Conservation (phyloP, 2,888 invertebrate genomes). For the Ichneumoninae sp. region DNA sequence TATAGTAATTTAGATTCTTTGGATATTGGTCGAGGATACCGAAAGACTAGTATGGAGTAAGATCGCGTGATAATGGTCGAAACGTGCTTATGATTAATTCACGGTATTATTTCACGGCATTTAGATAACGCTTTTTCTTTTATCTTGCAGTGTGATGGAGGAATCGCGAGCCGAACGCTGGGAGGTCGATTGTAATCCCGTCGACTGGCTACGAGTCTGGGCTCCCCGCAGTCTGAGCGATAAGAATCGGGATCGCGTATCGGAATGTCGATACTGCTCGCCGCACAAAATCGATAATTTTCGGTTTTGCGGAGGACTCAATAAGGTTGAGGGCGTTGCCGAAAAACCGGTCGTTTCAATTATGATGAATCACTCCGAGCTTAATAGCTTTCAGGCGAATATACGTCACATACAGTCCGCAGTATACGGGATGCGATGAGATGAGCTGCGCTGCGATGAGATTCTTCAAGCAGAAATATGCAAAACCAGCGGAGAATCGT, state of each 20-base stretch:
- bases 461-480: not conserved
- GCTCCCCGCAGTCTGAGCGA: slow-evolving; percentile 65
- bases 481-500: slow-evolving; percentile 4
- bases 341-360: slow-evolving; percentile 70
- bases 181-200: slow-evolving; percentile 54
- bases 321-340: slow-evolving; percentile 71
- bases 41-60: slow-evolving; percentile 20
- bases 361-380: slow-evolving; percentile 37
- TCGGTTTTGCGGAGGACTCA: slow-evolving; percentile 73
- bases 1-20: slow-evolving; percentile 18
- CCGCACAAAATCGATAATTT: slow-evolving; percentile 79
- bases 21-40: slow-evolving; percentile 3
- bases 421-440: not conserved
- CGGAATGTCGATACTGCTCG: slow-evolving; percentile 70
- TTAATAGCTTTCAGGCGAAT: slow-evolving; percentile 7
- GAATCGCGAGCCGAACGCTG: slow-evolving; percentile 43
- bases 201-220: slow-evolving; percentile 67
- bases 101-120: slow-evolving; percentile 47
- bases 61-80: slow-evolving; percentile 72
- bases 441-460: not conserved
- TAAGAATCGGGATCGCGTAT: slow-evolving; percentile 74
- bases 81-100: slow-evolving; percentile 74
- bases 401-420: slow-evolving; percentile 12
- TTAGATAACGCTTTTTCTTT: slow-evolving; percentile 61
- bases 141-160: not conserved